A percentile compares a stretch with the other conserved stretches of the same genome.
These are phyloP conservation scores for Elanus axillaris DNA, from an alignment of 2,113 vertebrate species.

Conservation along the genomic window DNA sequence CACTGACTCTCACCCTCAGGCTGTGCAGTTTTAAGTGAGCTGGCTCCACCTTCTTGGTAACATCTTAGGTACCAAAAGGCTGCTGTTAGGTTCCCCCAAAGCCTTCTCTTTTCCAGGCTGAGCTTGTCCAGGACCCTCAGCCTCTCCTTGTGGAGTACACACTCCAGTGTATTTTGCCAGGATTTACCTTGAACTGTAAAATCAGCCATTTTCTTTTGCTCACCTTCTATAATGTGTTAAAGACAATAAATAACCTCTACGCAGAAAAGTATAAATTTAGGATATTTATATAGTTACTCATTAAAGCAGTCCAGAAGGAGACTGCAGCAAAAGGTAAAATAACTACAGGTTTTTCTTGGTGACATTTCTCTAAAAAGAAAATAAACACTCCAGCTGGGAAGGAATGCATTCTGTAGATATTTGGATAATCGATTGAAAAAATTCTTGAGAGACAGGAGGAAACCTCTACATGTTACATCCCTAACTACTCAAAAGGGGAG, in stretches of 20 bases:
- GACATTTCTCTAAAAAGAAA: background rate
- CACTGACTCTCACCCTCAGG: background rate
- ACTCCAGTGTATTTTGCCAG: background rate
- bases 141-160: background rate
- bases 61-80: background rate
- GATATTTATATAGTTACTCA: background rate
- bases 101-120: background rate
- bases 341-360: background rate
- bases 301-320: background rate
- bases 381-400: background rate
- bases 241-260: background rate
- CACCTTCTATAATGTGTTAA: background rate
- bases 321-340: background rate
- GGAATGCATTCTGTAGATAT: background rate
- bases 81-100: background rate
- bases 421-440: background rate
- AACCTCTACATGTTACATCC: background rate
- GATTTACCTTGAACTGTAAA: background rate
- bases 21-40: background rate
- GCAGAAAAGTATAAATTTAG: background rate
- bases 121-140: background rate
- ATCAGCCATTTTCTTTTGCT: background rate
- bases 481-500: background rate
- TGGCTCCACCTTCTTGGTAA: background rate
- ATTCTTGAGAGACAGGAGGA: background rate